Evolutionary conservation across 2,113 vertebrate species (phyloP).

Genomic region (Egretta garzetta): DNA sequence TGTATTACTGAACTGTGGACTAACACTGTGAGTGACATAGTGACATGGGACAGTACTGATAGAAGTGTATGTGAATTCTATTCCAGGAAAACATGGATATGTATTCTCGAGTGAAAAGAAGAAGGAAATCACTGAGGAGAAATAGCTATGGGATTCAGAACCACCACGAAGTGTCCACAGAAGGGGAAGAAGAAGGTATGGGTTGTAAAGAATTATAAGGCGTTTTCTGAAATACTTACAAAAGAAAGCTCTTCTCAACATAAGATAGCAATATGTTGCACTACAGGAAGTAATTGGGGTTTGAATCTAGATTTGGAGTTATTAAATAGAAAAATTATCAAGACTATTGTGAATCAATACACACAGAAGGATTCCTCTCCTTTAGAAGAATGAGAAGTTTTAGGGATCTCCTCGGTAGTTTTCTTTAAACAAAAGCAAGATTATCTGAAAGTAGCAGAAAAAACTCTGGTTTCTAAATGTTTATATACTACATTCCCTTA

Average conservation of each 20-base stretch:
- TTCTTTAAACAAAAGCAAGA: background rate
- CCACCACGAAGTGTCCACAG: constrained; percentile 93
- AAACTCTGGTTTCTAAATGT: background rate
- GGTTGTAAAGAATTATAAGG: constrained; percentile 52
- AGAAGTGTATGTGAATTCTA: background rate
- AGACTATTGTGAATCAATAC: background rate
- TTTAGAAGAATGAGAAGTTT: background rate
- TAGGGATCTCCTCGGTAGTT: background rate
- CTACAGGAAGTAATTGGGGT: background rate
- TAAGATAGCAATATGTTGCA: background rate
- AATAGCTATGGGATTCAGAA: constrained; percentile 92
- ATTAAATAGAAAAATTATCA: background rate
- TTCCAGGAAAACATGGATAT: constrained; percentile 98
- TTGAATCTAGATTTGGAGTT: background rate
- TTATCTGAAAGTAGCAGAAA: background rate
- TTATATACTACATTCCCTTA: background rate
- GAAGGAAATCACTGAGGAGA: constrained; percentile 91
- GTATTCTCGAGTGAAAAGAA: constrained; percentile 97
- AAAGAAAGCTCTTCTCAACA: background rate
- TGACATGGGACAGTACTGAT: background rate
- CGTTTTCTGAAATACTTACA: background rate
- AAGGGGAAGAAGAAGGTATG: constrained; percentile 90
- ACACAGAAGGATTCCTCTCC: background rate
- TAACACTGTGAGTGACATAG: background rate
- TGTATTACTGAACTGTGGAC: background rate